These are phyloP conservation scores for Odontophorus gujanensis DNA, from an alignment of 2,113 vertebrate genomes.

Conservation along the genomic window DNA sequence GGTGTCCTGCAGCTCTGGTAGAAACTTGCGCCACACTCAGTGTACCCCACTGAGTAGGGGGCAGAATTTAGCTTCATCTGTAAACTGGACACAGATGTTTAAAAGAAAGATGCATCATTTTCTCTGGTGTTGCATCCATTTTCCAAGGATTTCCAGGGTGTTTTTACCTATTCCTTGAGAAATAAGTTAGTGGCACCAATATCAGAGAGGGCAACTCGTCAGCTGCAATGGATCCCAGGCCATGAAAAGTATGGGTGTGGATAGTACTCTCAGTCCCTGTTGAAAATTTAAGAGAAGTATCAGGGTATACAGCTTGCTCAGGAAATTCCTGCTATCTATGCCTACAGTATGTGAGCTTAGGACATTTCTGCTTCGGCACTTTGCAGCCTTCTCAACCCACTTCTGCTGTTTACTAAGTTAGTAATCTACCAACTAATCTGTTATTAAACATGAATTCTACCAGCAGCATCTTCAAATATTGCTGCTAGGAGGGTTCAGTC, in stretches of 20 bases:
- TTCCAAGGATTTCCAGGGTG: not conserved
- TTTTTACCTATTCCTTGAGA: not conserved
- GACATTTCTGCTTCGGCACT: not conserved
- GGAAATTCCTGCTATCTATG: not conserved
- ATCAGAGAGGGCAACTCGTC: not conserved
- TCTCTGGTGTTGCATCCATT: not conserved
- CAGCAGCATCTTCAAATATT: not conserved
- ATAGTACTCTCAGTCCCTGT: accelerated
- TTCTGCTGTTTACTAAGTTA: not conserved
- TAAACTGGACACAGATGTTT: not conserved
- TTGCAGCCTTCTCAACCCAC: not conserved
- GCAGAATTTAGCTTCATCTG: not conserved
- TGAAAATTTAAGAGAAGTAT: not conserved
- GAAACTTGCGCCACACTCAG: not conserved
- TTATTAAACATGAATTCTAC: not conserved
- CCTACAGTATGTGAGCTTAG: not conserved
- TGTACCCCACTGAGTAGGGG: not conserved
- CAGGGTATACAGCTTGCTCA: not conserved
- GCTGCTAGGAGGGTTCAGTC: not conserved
- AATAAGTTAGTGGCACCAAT: not conserved
- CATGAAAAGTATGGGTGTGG: not conserved
- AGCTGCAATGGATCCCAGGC: not conserved
- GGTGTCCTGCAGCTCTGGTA: not conserved
- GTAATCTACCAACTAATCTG: not conserved
- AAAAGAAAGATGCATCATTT: not conserved